Conservation (phyloP, 2,797 vertebrate species). For the Setipinna tenuifilis region DNA sequence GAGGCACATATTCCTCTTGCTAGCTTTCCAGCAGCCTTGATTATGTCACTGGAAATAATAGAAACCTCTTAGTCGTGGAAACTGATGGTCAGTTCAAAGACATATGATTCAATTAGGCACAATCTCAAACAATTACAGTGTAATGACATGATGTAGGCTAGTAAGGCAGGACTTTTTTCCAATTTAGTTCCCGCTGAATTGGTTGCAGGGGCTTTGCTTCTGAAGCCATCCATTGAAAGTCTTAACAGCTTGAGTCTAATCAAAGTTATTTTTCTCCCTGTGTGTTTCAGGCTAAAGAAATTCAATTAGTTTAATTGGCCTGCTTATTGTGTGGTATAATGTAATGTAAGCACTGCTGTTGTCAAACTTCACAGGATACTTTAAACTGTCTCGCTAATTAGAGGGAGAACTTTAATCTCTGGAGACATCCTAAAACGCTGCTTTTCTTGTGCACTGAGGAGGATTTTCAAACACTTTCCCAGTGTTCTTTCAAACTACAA, state of each 20-base stretch:
- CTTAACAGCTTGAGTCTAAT: slow-evolving; percentile 72
- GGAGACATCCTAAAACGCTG: slow-evolving; percentile 41
- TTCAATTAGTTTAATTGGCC: slow-evolving; percentile 78
- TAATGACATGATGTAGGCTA: slow-evolving; percentile 25
- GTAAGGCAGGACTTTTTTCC: slow-evolving; percentile 22
- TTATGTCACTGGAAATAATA: slow-evolving; percentile 2
- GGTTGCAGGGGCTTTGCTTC: slow-evolving; percentile 17
- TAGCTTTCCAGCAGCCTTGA: neutral
- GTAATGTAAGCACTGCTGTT: slow-evolving; percentile 66
- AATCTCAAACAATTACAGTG: slow-evolving; percentile 21
- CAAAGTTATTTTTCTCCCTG: slow-evolving; percentile 64
- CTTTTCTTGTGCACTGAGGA: slow-evolving; percentile 64
- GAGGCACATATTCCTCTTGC: slow-evolving; percentile 54
- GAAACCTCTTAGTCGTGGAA: slow-evolving; percentile 10
- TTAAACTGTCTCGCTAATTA: slow-evolving; percentile 70
- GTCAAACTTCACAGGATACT: slow-evolving; percentile 73
- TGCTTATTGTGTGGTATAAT: slow-evolving; percentile 71
- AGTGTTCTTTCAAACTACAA: slow-evolving; percentile 61
- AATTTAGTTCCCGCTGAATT: slow-evolving; percentile 20
- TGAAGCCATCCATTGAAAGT: slow-evolving; percentile 62
- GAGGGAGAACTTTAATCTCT: slow-evolving; percentile 69
- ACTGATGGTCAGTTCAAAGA: slow-evolving; percentile 28
- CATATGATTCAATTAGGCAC: slow-evolving; percentile 26
- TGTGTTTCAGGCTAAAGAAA: slow-evolving; percentile 72
- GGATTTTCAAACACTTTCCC: slow-evolving; percentile 66